Evolutionary conservation across 2,113 vertebrate species (phyloP).

Genomic region (Buteo buteo): DNA sequence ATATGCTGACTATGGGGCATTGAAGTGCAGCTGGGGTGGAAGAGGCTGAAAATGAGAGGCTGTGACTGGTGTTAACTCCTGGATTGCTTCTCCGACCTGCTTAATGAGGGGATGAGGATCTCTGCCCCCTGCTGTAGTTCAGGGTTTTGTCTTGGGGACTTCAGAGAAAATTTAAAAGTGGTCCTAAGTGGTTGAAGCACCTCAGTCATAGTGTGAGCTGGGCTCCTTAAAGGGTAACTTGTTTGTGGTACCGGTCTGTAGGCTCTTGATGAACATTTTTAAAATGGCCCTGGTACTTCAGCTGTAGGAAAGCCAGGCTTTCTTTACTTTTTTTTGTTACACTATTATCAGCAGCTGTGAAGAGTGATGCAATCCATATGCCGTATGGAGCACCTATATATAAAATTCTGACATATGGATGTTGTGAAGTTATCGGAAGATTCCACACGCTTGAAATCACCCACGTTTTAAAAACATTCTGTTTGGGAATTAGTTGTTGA

Average conservation of each 20-base stretch:
- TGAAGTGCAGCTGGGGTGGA: neutral
- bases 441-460: conserved; percentile 28
- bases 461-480: conserved; percentile 31
- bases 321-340: neutral
- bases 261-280: neutral
- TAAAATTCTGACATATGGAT: conserved; percentile 51
- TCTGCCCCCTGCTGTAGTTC: neutral
- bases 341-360: conserved; percentile 58
- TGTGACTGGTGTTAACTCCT: neutral
- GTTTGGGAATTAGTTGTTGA: conserved; percentile 49
- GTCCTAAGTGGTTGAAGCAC: accelerated
- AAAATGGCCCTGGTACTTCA: neutral
- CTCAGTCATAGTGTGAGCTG: neutral
- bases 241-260: neutral
- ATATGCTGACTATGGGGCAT: neutral
- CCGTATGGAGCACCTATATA: conserved; percentile 46
- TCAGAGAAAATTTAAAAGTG: neutral
- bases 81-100: neutral
- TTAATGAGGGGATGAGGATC: accelerated
- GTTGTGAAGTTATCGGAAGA: conserved; percentile 48
- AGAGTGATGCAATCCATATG: conserved; percentile 34
- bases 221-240: neutral
- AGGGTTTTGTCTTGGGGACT: neutral
- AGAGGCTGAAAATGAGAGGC: neutral
- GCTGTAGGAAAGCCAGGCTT: neutral